Conservation (phyloP, 1,140 invertebrate species). For the Bombyx mori region DNA sequence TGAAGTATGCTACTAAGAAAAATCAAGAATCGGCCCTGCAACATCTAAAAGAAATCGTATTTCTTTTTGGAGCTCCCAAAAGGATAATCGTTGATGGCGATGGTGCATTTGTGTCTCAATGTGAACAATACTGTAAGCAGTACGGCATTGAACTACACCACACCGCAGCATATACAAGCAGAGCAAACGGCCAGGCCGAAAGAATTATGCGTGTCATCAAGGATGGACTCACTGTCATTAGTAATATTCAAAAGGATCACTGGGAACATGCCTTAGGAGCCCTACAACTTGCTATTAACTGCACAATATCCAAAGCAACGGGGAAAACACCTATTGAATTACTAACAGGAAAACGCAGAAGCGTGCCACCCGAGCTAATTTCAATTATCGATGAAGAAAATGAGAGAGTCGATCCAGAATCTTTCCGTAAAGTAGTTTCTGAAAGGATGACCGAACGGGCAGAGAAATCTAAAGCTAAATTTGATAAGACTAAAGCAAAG, state of each 20-base stretch:
- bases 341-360: conserved; percentile 10
- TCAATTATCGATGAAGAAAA: conserved; percentile 7
- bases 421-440: conserved; percentile 2
- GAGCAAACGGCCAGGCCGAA: conserved; percentile 37
- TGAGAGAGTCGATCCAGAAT: conserved; percentile 8
- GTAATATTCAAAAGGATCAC: conserved; percentile 6
- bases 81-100: conserved; percentile 21
- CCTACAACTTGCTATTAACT: conserved; percentile 27
- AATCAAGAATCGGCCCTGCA: conserved; percentile 12
- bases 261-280: conserved; percentile 14
- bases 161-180: conserved; percentile 15
- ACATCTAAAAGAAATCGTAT: conserved; percentile 16
- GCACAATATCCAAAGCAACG: conserved; percentile 20
- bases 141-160: conserved; percentile 19
- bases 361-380: conserved; percentile 12
- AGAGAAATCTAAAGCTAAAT: conserved; percentile 8
- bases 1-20: conserved; percentile 10
- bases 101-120: conserved; percentile 13
- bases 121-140: conserved; percentile 16
- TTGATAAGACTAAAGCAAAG: conserved; percentile 12
- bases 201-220: conserved; percentile 27
- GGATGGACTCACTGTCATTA: conserved; percentile 14
- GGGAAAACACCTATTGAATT: conserved; percentile 15
- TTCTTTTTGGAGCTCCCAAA: conserved; percentile 19
- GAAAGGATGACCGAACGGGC: conserved; percentile 11